Conservation (phyloP, 2,888 invertebrate species). For the Dermolepida albohirtum region DNA sequence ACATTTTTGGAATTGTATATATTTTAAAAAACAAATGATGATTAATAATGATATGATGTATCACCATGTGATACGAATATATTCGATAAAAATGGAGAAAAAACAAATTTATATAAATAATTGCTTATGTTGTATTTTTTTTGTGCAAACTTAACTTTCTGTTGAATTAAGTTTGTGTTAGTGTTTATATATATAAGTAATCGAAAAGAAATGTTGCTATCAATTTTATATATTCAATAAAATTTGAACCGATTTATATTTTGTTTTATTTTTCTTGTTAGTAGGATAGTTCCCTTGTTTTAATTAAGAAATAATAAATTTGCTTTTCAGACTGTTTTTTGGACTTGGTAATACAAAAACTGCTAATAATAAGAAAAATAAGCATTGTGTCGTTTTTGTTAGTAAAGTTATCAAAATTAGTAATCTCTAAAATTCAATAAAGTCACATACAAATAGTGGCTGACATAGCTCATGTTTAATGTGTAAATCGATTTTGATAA, state of each 20-base stretch:
- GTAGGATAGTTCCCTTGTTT: too few species aligned
- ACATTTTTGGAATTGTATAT: slow-evolving; percentile 46
- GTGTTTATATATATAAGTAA: slow-evolving; percentile 52
- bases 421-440: too few species aligned
- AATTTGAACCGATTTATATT: slow-evolving; percentile 44
- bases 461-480: too few species aligned
- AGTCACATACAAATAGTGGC: too few species aligned
- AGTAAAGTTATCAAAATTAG: too few species aligned
- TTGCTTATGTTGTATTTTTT: slow-evolving; percentile 48
- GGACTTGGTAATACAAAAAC: too few species aligned
- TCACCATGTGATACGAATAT: slow-evolving; percentile 47
- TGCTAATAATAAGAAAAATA: too few species aligned
- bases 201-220: slow-evolving; percentile 54
- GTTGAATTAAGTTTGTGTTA: slow-evolving; percentile 51
- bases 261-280: slow-evolving; percentile 27
- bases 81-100: slow-evolving; percentile 38
- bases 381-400: too few species aligned
- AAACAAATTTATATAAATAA: slow-evolving; percentile 43
- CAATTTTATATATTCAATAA: slow-evolving; percentile 57
- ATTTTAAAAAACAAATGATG: slow-evolving; percentile 23
- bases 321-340: too few species aligned
- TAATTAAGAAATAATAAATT: too few species aligned
- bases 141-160: slow-evolving; percentile 48
- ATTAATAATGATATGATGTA: slow-evolving; percentile 5
- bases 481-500: too few species aligned